Evolutionary conservation across 2,113 vertebrate genomes (phyloP), one percentile per base, ranked within the genome.

Genomic region (Leiothrix lutea): DNA sequence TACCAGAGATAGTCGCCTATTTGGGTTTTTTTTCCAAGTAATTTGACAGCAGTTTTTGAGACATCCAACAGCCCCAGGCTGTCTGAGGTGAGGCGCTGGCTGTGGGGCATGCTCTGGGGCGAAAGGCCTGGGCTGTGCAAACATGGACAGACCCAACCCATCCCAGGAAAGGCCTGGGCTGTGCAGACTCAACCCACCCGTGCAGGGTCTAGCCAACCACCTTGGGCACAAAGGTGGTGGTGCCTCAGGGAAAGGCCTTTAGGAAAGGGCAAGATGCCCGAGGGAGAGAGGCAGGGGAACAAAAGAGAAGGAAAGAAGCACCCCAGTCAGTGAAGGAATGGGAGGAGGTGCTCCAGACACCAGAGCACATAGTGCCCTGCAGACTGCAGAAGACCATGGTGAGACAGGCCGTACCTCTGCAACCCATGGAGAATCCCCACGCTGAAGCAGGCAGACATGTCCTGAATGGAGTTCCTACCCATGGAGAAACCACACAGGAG

Each of bases 81-180:
- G 21, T 36, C 22, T 0, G 0, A 20, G 12, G 12, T 0, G 6
- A 62, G 47, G 14, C 0, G 0, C 51, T 14, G 47, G 23, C 31
- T 38, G 38, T 1, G 0, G 24, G 20, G 24, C 28, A 40, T 21
- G 22, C 50, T 35, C 50, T 18, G 12, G 1, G 5, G 36, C 58
- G 22, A 33, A 12, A 33, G 11, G 42, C 22, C 35, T 12, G 53
- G 14, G 26, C 26, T 38, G 53, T 45, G 23, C 31, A 5, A 1
- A 2, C 50, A 13, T 45, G 19, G 44, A 48, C 31, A 5, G 2
- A 0, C 31, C 61, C 36, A 38, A 11, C 8, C 1, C 0, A 21
- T 6, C 18, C 1, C n/a, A 38, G 36, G 36, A 38, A 38, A 38
- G 36, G 36, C 36, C 36, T 38, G 51, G 14, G 26, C 26, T 38